Conservation (phyloP, 1,140 invertebrate genomes). For the Gyrodactylus bullatarudis region DNA sequence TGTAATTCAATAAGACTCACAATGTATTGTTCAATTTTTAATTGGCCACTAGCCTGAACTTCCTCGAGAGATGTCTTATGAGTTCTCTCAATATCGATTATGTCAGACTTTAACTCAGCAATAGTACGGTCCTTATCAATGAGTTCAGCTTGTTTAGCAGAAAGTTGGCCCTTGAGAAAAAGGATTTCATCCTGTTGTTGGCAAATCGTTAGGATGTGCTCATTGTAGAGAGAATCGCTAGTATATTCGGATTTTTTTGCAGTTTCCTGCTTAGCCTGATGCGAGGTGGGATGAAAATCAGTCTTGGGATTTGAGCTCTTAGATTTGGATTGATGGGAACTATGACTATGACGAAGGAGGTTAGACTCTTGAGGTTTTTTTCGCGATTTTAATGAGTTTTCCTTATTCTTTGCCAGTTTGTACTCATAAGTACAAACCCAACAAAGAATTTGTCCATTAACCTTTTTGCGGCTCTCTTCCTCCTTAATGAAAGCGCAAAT, state of each 20-base stretch:
- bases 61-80: background rate
- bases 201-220: background rate
- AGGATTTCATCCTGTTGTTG: background rate
- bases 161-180: background rate
- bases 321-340: too few species aligned
- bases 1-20: too few species aligned
- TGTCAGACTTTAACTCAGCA: conserved; percentile 3
- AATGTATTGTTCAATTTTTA: background rate
- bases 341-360: too few species aligned
- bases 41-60: background rate
- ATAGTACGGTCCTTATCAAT: background rate
- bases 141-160: background rate
- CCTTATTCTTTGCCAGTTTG: background rate
- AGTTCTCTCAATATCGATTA: background rate
- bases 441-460: background rate
- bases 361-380: too few species aligned
- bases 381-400: too few species aligned
- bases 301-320: too few species aligned
- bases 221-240: conserved; percentile 1
- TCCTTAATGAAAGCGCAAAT: background rate
- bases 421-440: background rate
- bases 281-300: too few species aligned
- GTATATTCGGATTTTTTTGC: background rate
- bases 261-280: too few species aligned
- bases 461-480: background rate